Conservation (phyloP, 2,113 vertebrate species). For the Rhinolophus sinicus region DNA sequence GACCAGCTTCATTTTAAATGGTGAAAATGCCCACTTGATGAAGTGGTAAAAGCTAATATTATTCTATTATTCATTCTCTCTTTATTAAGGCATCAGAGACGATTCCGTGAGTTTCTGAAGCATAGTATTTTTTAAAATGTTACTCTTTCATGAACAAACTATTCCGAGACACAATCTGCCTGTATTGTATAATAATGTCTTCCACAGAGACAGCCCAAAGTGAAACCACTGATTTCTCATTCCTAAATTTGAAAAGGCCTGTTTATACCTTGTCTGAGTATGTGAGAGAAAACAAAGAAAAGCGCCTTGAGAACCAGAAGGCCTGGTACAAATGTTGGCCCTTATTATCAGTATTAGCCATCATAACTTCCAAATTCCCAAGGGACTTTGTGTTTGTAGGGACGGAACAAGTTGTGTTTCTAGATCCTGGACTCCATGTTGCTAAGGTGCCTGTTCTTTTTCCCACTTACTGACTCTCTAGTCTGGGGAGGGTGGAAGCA, state of each 20-base stretch:
- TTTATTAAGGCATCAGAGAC: conserved; percentile 53
- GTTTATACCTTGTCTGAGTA: neutral
- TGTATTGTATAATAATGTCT: conserved; percentile 52
- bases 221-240: conserved; percentile 45
- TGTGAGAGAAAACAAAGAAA: neutral
- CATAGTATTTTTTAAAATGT: conserved; percentile 8
- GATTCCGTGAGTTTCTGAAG: conserved; percentile 48
- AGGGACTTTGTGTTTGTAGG: too few species aligned
- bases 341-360: neutral
- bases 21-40: conserved; percentile 61
- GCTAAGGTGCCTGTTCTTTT: neutral
- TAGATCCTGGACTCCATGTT: neutral
- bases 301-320: neutral
- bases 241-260: conserved; percentile 31
- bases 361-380: neutral
- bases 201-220: conserved; percentile 12
- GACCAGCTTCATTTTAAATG: conserved; percentile 39
- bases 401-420: neutral
- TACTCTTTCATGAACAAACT: conserved; percentile 58
- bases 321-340: neutral
- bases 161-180: conserved; percentile 51
- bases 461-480: neutral
- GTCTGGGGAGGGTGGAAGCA: neutral
- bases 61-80: conserved; percentile 65
- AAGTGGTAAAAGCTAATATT: conserved; percentile 56